Percentiles rank a stretch among this genome's conserved stretches.
phyloP scores from a whole-genome alignment of 2,113 vertebrate species.

The Todiramphus saurophagus region DNA sequence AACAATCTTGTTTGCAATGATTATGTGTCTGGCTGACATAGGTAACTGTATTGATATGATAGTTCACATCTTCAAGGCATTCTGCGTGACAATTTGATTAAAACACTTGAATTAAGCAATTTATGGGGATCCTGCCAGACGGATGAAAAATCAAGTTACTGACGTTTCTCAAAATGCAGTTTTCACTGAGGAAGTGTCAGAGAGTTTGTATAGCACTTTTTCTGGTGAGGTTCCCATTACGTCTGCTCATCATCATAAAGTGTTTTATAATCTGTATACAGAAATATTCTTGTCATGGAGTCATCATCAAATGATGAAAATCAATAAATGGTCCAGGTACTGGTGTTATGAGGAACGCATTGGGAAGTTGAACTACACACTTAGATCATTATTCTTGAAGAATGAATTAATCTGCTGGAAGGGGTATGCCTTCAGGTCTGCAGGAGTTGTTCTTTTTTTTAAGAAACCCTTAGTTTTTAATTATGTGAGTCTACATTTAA shows the following conservation, averaged over 20 bases:
- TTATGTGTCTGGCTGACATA: neutral
- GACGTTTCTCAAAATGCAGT: neutral
- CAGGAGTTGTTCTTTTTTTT: neutral
- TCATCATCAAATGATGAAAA: neutral
- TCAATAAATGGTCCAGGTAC: neutral
- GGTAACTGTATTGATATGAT: neutral
- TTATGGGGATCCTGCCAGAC: neutral
- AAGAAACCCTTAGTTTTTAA: neutral
- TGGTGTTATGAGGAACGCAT: neutral
- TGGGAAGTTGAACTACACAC: neutral
- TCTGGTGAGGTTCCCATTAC: neutral
- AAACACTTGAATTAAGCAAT: neutral
- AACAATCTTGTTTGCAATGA: neutral
- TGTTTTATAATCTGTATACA: neutral
- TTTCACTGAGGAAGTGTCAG: neutral
- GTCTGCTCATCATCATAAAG: fast-evolving
- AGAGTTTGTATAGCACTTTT: neutral
- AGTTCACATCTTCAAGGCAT: neutral
- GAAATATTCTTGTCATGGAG: neutral
- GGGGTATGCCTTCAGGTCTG: neutral
- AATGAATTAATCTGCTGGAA: neutral
- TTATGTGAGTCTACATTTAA: neutral
- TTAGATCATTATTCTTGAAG: neutral
- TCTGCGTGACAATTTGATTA: neutral
- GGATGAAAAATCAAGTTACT: neutral